Conservation (phyloP, 1,140 invertebrate genomes). For the Trachelipus rathkii region DNA sequence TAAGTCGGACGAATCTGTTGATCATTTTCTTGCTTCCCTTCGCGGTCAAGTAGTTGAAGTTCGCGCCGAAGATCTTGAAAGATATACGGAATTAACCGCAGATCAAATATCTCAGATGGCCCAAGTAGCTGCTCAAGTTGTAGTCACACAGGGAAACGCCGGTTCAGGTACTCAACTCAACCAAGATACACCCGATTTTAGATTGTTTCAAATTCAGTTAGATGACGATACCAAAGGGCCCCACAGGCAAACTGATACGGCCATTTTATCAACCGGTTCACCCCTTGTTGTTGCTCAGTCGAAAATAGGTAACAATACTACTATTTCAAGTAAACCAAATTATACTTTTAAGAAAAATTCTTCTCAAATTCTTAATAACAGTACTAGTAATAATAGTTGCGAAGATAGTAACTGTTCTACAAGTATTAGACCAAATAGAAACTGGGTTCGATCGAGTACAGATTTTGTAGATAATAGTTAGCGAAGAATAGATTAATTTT, state of each 20-base stretch:
- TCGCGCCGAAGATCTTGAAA: slow-evolving; percentile 40
- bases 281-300: neutral
- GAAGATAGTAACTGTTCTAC: too few relatives aligned
- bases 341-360: too few relatives aligned
- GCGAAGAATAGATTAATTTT: too few relatives aligned
- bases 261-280: neutral
- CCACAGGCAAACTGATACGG: neutral
- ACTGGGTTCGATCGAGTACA: too few relatives aligned
- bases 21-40: slow-evolving; percentile 41
- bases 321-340: too few relatives aligned
- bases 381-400: too few relatives aligned
- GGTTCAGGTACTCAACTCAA: neutral
- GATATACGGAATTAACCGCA: neutral
- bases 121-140: neutral
- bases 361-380: too few relatives aligned
- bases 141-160: neutral
- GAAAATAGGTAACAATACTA: neutral
- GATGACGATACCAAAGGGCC: neutral
- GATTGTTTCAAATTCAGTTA: neutral
- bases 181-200: neutral
- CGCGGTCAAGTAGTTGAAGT: slow-evolving; percentile 44
- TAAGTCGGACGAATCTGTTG: slow-evolving; percentile 33
- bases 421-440: too few relatives aligned
- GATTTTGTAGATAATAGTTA: too few relatives aligned
- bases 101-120: slow-evolving; percentile 1